phyloP scores from a whole-genome alignment of 2,797 vertebrate genomes.

The Micromesistius poutassou region DNA sequence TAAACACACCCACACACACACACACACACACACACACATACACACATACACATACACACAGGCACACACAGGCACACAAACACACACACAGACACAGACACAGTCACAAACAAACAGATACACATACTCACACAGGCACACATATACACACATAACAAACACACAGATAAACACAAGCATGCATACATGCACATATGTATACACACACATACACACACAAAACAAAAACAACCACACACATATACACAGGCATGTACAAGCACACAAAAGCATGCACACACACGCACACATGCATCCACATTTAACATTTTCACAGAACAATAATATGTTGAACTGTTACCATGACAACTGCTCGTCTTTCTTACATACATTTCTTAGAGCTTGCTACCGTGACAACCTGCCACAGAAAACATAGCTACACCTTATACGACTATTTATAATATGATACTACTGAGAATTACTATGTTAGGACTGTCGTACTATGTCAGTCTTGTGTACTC shows the following conservation, averaged over 20 bases:
- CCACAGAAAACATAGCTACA: background rate
- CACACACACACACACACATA: background rate
- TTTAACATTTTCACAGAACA: background rate
- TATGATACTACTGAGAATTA: background rate
- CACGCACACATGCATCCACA: background rate
- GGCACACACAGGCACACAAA: background rate
- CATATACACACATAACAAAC: background rate
- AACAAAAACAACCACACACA: background rate
- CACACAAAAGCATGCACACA: background rate
- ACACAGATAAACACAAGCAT: too few species aligned
- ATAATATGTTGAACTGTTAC: background rate
- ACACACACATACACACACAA: background rate
- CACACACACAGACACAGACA: background rate
- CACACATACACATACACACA: background rate
- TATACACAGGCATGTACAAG: background rate
- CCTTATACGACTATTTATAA: background rate
- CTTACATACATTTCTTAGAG: background rate
- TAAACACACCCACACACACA: background rate
- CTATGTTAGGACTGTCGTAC: background rate
- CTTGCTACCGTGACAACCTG: background rate
- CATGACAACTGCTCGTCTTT: background rate
- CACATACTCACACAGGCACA: too few species aligned
- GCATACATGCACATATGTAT: background rate
- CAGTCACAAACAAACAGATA: background rate
- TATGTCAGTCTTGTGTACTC: too few species aligned